phyloP scores from a whole-genome alignment of 2,797 vertebrate genomes.

The Urocyon cinereoargenteus region DNA sequence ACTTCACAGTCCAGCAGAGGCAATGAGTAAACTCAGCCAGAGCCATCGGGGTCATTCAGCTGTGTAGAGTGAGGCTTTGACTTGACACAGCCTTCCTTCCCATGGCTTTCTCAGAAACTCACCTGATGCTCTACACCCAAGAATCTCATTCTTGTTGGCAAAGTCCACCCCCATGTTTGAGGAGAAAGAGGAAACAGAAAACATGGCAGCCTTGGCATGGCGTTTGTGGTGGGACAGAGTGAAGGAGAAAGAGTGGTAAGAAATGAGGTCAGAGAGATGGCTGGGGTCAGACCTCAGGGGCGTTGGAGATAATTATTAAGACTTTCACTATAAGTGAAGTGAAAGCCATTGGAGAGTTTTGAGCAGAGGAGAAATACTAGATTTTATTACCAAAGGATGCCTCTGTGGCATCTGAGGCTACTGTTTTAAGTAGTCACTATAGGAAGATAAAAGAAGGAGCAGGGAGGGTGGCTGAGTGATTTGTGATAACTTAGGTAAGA shows the following conservation, averaged over 20 bases:
- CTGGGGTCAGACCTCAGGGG: neutral
- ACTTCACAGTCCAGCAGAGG: neutral
- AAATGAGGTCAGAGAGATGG: neutral
- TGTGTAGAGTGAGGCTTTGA: neutral
- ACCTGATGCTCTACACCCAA: neutral
- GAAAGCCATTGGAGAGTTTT: neutral
- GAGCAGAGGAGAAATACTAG: constrained; percentile 44
- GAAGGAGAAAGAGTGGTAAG: neutral
- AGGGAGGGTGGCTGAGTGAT: neutral
- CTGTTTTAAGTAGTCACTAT: neutral
- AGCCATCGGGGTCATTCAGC: neutral
- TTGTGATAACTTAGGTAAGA: neutral
- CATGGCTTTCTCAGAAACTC: neutral
- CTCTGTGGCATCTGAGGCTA: neutral
- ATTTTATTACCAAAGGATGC: neutral
- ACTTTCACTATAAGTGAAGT: neutral
- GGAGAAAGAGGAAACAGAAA: neutral
- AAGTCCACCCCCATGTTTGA: neutral
- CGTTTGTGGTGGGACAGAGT: neutral
- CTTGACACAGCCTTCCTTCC: neutral
- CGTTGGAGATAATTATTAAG: no score
- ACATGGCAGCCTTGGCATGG: neutral
- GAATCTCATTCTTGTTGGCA: neutral
- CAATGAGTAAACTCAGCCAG: neutral
- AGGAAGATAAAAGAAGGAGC: neutral